Percentiles rank a stretch among this genome's conserved stretches.
phyloP scores from a whole-genome alignment of 2,113 vertebrate species.

The Larimichthys crocea region DNA sequence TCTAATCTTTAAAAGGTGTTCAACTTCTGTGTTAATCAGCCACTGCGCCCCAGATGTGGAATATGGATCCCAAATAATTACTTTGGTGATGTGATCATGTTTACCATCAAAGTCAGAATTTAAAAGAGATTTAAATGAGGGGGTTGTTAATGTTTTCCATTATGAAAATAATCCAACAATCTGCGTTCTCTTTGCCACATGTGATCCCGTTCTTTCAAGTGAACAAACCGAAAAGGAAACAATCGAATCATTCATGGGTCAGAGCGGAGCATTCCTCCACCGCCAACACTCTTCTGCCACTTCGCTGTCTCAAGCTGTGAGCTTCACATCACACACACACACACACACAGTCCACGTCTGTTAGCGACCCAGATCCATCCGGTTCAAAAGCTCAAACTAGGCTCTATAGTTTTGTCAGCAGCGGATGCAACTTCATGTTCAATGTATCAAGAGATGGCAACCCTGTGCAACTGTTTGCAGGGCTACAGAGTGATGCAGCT shows the following conservation, averaged over 20 bases:
- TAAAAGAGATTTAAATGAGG: constrained; percentile 1
- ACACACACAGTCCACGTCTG: constrained; percentile 18
- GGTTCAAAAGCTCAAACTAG: constrained; percentile 21
- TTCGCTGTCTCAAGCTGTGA: constrained; percentile 20
- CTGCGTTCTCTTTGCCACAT: constrained; percentile 29
- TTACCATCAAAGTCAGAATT: constrained; percentile 15
- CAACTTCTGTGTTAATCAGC: neutral
- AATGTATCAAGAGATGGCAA: constrained; percentile 7
- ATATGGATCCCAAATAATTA: constrained; percentile 3
- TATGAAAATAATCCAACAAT: constrained; percentile 31
- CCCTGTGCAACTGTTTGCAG: neutral
- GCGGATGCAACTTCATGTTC: neutral
- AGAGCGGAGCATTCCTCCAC: constrained; percentile 57
- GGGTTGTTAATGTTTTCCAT: neutral
- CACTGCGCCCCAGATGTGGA: neutral
- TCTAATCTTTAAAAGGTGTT: constrained; percentile 20
- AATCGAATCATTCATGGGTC: constrained; percentile 74
- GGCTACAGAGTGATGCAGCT: neutral
- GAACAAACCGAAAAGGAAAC: constrained; percentile 55
- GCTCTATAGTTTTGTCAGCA: neutral
- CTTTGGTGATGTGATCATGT: constrained; percentile 18
- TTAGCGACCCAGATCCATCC: constrained; percentile 3
- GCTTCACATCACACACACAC: constrained; percentile 13
- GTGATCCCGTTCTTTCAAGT: constrained; percentile 22
- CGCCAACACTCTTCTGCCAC: constrained; percentile 67